Conservation (phyloP, 2,797 vertebrate genomes). For the Oreonectes daqikongensis region DNA sequence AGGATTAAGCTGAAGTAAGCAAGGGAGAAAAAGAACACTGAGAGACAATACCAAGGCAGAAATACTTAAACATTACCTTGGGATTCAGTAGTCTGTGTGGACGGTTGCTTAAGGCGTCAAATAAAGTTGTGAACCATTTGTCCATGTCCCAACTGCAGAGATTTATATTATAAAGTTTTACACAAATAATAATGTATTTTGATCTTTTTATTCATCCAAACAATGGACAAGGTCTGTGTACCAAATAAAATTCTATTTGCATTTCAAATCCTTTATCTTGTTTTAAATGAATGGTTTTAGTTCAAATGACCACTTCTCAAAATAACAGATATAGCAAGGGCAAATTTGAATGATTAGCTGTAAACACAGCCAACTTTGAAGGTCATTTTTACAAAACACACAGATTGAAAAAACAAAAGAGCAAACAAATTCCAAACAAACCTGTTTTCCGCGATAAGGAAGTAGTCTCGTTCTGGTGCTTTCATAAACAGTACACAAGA, state of each 20-base stretch:
- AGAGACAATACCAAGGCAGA: background rate
- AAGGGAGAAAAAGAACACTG: background rate
- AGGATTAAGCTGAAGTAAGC: too few relatives aligned
- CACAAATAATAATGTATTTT: too few relatives aligned
- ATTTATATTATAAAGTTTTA: background rate
- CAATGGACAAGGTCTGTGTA: background rate
- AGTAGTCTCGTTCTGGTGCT: constrained; percentile 76
- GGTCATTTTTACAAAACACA: background rate
- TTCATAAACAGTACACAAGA: constrained; percentile 81
- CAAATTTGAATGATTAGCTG: background rate
- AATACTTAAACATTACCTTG: constrained; percentile 31
- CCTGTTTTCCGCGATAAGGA: constrained; percentile 81
- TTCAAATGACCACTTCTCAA: too few relatives aligned
- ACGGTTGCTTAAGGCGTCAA: constrained; percentile 57
- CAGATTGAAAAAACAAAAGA: background rate
- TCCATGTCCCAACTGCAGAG: constrained; percentile 66
- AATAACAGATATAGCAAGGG: background rate
- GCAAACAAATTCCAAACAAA: constrained; percentile 59
- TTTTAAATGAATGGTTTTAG: too few relatives aligned
- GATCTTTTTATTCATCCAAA: too few relatives aligned
- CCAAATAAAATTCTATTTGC: background rate
- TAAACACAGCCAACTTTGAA: background rate
- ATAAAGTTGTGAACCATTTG: constrained; percentile 69
- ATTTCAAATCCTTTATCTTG: background rate
- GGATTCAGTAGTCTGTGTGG: constrained; percentile 53